A percentile compares a stretch with the other conserved stretches of the same genome.
Evolutionary conservation across 2,888 invertebrate genomes (phyloP).

Genomic region (Acrobasis repandana): DNA sequence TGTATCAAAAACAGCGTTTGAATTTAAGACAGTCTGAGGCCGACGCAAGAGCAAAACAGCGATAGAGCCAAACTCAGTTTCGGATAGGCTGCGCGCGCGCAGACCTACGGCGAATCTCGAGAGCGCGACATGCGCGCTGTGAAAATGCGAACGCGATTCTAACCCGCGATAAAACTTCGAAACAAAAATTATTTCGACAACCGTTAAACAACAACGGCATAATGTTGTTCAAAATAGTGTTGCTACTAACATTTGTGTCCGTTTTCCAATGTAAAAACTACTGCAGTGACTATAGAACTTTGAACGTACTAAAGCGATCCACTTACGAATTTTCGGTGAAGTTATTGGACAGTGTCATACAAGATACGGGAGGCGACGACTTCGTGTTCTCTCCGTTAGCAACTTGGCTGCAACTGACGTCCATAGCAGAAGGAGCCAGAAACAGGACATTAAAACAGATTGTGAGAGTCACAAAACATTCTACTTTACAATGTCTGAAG

Average conservation of each 20-base stretch:
- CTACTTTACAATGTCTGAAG: slow-evolving; percentile 51
- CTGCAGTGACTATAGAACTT: slow-evolving; percentile 46
- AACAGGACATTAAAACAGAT: slow-evolving; percentile 53
- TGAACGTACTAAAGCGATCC: slow-evolving; percentile 47
- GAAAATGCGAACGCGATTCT: neutral
- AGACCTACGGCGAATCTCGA: neutral
- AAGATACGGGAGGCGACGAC: slow-evolving; percentile 56
- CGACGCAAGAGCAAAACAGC: too few species aligned
- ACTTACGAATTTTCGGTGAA: slow-evolving; percentile 58
- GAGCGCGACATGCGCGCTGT: neutral
- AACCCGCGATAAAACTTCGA: neutral
- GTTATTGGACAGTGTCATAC: slow-evolving; percentile 54
- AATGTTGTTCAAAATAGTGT: slow-evolving; percentile 16
- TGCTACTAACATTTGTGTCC: slow-evolving; percentile 4
- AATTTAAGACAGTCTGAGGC: too few species aligned
- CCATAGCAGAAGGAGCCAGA: slow-evolving; percentile 56
- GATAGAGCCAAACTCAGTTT: too few species aligned
- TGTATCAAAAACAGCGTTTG: too few species aligned
- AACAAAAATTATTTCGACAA: neutral
- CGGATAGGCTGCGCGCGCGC: neutral
- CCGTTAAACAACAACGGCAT: neutral
- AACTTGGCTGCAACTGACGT: slow-evolving; percentile 60
- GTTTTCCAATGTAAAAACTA: neutral
- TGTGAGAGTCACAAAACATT: slow-evolving; percentile 51
- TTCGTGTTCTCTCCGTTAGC: slow-evolving; percentile 65